Conservation (phyloP, 2,113 vertebrate species). For the Syngnathus floridae region DNA sequence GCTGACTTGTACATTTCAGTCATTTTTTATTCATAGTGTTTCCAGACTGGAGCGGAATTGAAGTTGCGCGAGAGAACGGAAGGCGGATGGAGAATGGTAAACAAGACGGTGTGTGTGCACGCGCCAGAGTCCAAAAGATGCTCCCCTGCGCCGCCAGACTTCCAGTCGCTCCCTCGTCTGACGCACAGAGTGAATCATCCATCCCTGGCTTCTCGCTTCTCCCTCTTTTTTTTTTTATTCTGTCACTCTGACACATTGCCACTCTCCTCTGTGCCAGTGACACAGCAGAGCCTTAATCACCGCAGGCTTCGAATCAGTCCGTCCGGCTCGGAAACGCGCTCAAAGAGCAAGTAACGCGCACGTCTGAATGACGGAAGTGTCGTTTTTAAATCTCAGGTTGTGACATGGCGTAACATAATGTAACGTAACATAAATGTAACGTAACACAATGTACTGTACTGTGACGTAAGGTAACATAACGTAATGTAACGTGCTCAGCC, state of each 20-base stretch:
- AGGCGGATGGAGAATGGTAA: constrained; percentile 17
- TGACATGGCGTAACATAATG: too few species aligned
- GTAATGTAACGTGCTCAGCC: too few species aligned
- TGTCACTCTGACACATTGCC: constrained; percentile 21
- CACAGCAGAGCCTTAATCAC: constrained; percentile 58
- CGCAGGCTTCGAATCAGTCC: constrained; percentile 29
- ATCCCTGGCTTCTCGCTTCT: constrained; percentile 22
- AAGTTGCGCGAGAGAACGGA: background rate
- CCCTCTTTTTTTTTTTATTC: constrained; percentile 21
- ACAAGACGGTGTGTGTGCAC: constrained; percentile 15
- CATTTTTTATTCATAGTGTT: constrained; percentile 19
- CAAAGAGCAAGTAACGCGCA: background rate
- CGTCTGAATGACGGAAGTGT: background rate
- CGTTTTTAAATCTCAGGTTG: too few species aligned
- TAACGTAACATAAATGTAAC: too few species aligned
- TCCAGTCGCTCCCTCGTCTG: constrained; percentile 58
- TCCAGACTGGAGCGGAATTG: constrained; percentile 5
- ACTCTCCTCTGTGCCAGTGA: constrained; percentile 49
- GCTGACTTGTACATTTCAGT: constrained; percentile 36
- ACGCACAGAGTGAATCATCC: constrained; percentile 67
- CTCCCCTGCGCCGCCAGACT: constrained; percentile 47
- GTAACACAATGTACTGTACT: too few species aligned
- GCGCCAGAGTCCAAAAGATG: constrained; percentile 44
- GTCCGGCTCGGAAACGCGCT: constrained; percentile 22
- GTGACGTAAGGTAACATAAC: too few species aligned